These are phyloP conservation scores for Daboia siamensis DNA, from an alignment of 2,113 vertebrate genomes.

Conservation along the genomic window DNA sequence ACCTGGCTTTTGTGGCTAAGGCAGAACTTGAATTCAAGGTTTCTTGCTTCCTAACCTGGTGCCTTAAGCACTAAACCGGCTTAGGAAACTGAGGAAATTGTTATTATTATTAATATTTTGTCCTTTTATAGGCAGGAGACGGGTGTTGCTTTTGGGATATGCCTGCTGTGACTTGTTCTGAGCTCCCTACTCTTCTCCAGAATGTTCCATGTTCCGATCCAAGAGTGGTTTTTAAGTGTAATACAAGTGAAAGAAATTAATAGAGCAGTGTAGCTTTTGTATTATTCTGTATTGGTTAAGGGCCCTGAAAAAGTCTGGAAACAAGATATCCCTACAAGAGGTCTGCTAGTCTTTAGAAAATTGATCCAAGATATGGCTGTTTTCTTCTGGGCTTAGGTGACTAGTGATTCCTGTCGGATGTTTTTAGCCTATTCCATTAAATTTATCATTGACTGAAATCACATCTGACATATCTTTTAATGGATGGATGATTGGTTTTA, in stretches of 20 bases:
- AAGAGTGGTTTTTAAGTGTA: not conserved
- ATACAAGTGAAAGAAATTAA: not conserved
- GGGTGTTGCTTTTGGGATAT: not conserved
- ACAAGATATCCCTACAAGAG: not conserved
- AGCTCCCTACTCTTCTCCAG: not conserved
- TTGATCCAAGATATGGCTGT: not conserved
- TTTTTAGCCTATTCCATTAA: not conserved
- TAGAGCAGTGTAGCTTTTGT: not conserved
- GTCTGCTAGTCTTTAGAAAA: not conserved
- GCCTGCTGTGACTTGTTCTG: not conserved
- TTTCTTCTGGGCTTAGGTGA: not conserved
- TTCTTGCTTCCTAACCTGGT: not conserved
- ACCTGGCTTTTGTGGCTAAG: not conserved
- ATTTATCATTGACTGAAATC: not conserved
- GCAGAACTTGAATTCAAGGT: not conserved
- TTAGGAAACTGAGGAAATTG: not conserved
- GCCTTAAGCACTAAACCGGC: not conserved
- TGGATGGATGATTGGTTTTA: not conserved
- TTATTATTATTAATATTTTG: not conserved
- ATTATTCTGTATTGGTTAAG: not conserved
- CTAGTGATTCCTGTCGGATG: not conserved
- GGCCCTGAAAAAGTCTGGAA: not conserved
- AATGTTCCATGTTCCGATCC: not conserved
- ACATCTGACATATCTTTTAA: not conserved
- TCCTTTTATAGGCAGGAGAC: not conserved